These are phyloP conservation scores for Coendou prehensilis DNA, from an alignment of 2,797 vertebrate genomes.

Conservation along the genomic window DNA sequence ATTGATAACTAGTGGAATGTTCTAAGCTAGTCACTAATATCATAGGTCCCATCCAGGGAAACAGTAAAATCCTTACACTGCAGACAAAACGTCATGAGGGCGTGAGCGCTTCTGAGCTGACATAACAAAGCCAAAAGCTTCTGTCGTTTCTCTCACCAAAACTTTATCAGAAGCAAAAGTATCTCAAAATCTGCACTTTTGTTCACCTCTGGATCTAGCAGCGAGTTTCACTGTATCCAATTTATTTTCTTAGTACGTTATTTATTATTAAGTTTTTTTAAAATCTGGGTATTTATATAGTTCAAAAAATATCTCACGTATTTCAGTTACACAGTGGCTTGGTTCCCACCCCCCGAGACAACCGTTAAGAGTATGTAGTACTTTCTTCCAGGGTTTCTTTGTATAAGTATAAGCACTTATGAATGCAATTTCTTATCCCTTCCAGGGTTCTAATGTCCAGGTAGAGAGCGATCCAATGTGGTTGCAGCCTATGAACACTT, in stretches of 20 bases:
- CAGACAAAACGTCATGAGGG: not conserved
- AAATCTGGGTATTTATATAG: not conserved
- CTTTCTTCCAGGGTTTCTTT: not conserved
- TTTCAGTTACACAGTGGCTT: not conserved
- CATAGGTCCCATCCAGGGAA: not conserved
- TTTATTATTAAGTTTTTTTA: slow-evolving; percentile 33
- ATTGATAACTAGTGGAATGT: not conserved
- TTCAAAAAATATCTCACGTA: not conserved
- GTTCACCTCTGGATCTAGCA: not conserved
- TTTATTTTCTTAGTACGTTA: not conserved
- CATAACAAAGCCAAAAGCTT: not conserved
- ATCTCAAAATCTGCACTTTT: slow-evolving; percentile 8
- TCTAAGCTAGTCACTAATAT: not conserved
- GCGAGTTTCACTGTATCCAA: not conserved
- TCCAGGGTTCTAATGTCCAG: not conserved
- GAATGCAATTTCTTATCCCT: not conserved
- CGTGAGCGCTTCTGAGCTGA: not conserved
- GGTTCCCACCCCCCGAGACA: not conserved
- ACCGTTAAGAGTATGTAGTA: not conserved
- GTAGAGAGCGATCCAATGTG: not conserved
- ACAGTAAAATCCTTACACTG: not conserved
- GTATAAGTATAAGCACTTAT: not conserved
- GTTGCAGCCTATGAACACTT: not conserved
- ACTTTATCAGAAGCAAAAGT: not conserved
- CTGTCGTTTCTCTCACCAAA: not conserved